phyloP scores from a whole-genome alignment of 2,888 invertebrate species.

The Sarcophaga subvicina region DNA sequence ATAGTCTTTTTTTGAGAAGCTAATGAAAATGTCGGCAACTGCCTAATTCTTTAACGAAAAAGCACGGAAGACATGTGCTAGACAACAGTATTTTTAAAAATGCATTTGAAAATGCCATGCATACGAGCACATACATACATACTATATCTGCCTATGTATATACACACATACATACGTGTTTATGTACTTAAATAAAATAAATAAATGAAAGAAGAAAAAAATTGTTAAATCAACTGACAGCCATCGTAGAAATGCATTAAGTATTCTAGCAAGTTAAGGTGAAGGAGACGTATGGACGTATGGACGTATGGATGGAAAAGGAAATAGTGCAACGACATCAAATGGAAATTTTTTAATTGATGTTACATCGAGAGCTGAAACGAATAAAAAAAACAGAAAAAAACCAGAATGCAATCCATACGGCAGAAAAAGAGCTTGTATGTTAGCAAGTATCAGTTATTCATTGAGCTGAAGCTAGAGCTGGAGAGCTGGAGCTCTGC shows the following conservation, averaged over 20 bases:
- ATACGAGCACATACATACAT: not conserved
- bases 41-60: too few species aligned
- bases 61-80: too few species aligned
- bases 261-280: constrained; percentile 55
- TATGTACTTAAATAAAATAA: not conserved
- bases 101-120: too few species aligned
- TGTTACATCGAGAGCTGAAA: constrained; percentile 57
- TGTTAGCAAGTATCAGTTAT: too few species aligned
- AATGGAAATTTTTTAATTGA: constrained; percentile 71
- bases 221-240: constrained; percentile 57
- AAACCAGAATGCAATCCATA: not conserved
- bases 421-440: not conserved
- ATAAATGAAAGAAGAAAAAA: not conserved
- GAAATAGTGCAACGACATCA: constrained; percentile 58
- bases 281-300: constrained; percentile 39
- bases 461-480: too few species aligned
- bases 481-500: not conserved
- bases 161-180: too few species aligned
- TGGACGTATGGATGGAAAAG: constrained; percentile 7
- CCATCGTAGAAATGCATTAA: constrained; percentile 70
- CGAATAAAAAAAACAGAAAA: not conserved
- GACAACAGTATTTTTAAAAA: too few species aligned
- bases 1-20: too few species aligned
- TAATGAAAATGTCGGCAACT: too few species aligned
- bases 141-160: too few species aligned